phyloP scores from a whole-genome alignment of 2,797 vertebrate genomes.

The Mormyrus proboscirostris region DNA sequence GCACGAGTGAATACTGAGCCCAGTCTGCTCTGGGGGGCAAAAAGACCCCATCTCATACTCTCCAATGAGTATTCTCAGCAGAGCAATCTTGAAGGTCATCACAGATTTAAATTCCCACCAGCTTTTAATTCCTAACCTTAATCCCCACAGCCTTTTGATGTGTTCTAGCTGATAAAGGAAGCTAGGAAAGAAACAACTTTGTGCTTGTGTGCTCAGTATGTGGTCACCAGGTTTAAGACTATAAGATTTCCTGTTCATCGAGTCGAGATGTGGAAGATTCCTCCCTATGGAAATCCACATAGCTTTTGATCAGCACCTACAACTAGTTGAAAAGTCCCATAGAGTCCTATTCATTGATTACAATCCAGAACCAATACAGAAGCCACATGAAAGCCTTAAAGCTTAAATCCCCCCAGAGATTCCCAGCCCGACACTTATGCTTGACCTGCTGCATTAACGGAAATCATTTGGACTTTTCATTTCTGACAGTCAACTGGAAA shows the following conservation, averaged over 20 bases:
- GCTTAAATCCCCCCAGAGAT: background rate
- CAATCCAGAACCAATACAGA: background rate
- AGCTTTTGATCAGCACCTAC: background rate
- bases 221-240: background rate
- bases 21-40: background rate
- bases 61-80: background rate
- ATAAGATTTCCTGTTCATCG: background rate
- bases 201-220: background rate
- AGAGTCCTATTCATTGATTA: background rate
- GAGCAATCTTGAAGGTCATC: background rate
- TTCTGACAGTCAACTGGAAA: background rate
- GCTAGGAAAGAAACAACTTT: background rate
- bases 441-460: background rate
- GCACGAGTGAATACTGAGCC: background rate
- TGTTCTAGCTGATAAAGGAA: background rate
- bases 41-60: background rate
- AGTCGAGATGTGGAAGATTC: background rate
- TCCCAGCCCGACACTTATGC: background rate
- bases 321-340: background rate
- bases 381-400: background rate
- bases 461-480: constrained; percentile 7
- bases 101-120: background rate
- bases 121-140: background rate
- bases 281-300: background rate
- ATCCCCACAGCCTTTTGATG: background rate